Evolutionary conservation across 2,888 invertebrate genomes (phyloP).

Genomic region (Clusia tigrina): DNA sequence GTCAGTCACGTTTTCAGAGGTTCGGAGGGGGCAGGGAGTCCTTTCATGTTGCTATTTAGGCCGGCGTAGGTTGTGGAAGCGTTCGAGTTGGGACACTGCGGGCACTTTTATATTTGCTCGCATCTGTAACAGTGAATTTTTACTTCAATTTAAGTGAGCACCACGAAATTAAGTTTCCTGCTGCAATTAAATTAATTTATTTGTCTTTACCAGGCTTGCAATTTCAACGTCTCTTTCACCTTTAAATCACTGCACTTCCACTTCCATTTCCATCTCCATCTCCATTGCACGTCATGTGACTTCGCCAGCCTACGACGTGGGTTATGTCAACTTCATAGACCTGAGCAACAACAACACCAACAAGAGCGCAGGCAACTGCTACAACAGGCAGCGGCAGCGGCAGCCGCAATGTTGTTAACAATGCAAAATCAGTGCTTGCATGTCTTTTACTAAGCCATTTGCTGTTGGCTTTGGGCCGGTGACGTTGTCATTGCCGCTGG

Average conservation of each 20-base stretch:
- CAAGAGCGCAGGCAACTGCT: no score
- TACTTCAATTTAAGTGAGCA: no score
- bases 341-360: background rate
- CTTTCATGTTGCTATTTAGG: background rate
- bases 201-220: background rate
- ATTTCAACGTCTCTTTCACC: background rate
- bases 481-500: constrained; percentile 42
- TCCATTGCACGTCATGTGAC: no score
- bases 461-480: constrained; percentile 37
- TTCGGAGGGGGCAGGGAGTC: no score
- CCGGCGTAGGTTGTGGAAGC: constrained; percentile 15
- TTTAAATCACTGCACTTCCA: background rate
- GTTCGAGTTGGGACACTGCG: no score
- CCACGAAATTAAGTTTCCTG: no score
- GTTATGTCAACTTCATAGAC: constrained; percentile 4
- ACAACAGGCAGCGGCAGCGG: no score
- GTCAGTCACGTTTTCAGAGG: constrained; percentile 44
- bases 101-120: no score
- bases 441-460: constrained; percentile 16
- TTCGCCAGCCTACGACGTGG: background rate
- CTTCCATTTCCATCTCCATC: background rate
- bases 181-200: background rate
- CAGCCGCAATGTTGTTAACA: no score
- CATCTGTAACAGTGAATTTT: no score
- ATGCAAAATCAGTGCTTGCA: background rate